Base-by-base conservation (phyloP, 2,888 invertebrate species). In the Seira sanloemensis region DNA sequence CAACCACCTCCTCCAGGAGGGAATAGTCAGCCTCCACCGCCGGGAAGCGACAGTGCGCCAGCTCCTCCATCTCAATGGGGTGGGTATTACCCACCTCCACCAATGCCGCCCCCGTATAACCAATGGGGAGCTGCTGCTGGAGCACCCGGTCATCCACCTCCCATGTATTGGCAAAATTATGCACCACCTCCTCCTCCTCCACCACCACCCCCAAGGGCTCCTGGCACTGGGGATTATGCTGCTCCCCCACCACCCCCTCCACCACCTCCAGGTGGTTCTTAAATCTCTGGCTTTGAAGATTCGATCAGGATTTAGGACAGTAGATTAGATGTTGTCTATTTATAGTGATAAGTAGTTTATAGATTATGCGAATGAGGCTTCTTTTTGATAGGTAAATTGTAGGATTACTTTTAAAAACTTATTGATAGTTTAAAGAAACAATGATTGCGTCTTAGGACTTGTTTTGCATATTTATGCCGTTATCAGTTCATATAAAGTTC, bases 1-100 rank as follows among this genome's bases (percentile, higher is more conserved):
- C 92, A 93, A 90, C 93, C 93, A 75, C 92, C 93, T 86, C 93
- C 93, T 76, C 92, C 91, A 19, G 87, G 90, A 24, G 89, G 78
- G 68, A 72, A 73, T 23, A 66, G 37, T n/a, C 21, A 50, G 18
- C 89, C 58, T 9, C 58, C 58, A 18, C 58, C 58, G n/a, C 58
- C 58, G n/a, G 58, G 58, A n/a, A 58, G 58, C n/a, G 58, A 72
- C 90, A 90, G 54, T 89, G 88, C 88, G 26, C 84, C 62, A 23
- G 21, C 82, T 2, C 72, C 77, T 7, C 19, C 82, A n/a, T 75
- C 75, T 5, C 77, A 76, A 54, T 83, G 83, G 83, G 86, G 83
- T 54, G 71, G 80, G n/a, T 78, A 85, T 81, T 68, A 89, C 58
- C 89, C 90, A 72, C 90, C 91, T 16, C 91, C 92, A 19, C 92